Evolutionary conservation across 1,140 invertebrate genomes (phyloP).

Genomic region (Elymnias hypermnestra): DNA sequence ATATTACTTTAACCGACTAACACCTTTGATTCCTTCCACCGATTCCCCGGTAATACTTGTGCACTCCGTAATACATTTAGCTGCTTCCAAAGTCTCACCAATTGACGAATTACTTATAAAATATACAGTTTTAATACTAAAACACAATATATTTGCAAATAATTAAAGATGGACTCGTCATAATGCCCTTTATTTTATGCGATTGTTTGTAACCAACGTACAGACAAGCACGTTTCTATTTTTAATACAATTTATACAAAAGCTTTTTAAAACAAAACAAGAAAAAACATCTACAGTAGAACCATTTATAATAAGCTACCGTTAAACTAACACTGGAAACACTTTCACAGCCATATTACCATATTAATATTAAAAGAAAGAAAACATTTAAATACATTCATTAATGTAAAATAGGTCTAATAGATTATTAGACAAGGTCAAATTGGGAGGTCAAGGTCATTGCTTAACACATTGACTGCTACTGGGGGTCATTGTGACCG

Average conservation of each 20-base stretch:
- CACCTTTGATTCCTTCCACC: constrained; percentile 2
- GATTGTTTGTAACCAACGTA: no score
- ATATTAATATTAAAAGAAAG: not conserved
- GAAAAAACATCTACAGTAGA: not conserved
- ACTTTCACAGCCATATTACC: constrained; percentile 36
- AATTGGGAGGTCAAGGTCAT: no score
- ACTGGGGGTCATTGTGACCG: no score
- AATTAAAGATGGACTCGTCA: no score
- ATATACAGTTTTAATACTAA: no score
- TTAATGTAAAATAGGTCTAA: not conserved
- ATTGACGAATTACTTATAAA: no score
- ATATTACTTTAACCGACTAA: not conserved
- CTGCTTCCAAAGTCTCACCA: not conserved
- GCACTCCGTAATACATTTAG: no score
- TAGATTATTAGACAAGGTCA: no score
- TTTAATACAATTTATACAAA: constrained; percentile 1
- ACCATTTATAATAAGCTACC: not conserved
- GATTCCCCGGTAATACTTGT: not conserved
- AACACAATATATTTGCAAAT: no score
- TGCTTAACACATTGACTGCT: no score
- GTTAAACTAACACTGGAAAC: constrained; percentile 27
- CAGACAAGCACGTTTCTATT: no score
- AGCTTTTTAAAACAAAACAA: not conserved
- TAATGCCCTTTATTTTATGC: no score
- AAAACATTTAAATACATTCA: not conserved